Evolutionary conservation across 2,888 invertebrate genomes (phyloP).

Genomic region (Acleris sparsana): DNA sequence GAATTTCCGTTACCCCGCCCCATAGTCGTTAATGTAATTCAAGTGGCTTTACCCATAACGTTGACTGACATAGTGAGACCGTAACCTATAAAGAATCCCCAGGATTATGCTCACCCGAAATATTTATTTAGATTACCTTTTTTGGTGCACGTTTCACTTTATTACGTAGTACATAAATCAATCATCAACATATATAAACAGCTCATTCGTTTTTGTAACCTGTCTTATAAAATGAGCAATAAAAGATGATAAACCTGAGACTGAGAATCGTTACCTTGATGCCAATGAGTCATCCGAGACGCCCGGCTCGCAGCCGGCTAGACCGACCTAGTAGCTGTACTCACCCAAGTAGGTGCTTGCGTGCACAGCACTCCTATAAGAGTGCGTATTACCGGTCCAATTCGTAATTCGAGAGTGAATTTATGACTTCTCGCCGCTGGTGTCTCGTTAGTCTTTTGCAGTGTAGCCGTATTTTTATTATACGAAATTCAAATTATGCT

Average conservation of each 20-base stretch:
- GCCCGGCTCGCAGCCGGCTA: constrained; percentile 61
- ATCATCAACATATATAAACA: constrained; percentile 20
- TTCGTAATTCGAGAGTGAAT: constrained; percentile 47
- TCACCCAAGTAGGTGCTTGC: constrained; percentile 5
- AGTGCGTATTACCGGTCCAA: constrained; percentile 38
- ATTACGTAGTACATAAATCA: constrained; percentile 23
- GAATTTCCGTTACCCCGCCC: background rate
- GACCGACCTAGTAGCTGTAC: constrained; percentile 47
- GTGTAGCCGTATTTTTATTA: constrained; percentile 2
- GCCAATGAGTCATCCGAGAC: constrained; percentile 65
- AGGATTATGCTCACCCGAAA: background rate
- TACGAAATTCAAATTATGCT: constrained; percentile 22
- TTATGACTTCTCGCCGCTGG: constrained; percentile 54
- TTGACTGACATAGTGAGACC: constrained; percentile 3
- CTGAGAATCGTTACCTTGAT: constrained; percentile 43
- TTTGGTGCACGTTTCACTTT: background rate
- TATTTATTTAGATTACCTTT: constrained; percentile 15
- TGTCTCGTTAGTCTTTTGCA: constrained; percentile 49
- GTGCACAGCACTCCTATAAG: constrained; percentile 34
- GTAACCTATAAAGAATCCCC: constrained; percentile 1
- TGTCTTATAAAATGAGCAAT: constrained; percentile 14
- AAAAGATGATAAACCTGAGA: background rate
- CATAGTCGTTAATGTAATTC: constrained; percentile 3
- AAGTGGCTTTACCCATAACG: constrained; percentile 3
- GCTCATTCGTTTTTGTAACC: constrained; percentile 26